Evolutionary conservation across 2,797 vertebrate genomes (phyloP).

Genomic region (Mionectes olivaceus): DNA sequence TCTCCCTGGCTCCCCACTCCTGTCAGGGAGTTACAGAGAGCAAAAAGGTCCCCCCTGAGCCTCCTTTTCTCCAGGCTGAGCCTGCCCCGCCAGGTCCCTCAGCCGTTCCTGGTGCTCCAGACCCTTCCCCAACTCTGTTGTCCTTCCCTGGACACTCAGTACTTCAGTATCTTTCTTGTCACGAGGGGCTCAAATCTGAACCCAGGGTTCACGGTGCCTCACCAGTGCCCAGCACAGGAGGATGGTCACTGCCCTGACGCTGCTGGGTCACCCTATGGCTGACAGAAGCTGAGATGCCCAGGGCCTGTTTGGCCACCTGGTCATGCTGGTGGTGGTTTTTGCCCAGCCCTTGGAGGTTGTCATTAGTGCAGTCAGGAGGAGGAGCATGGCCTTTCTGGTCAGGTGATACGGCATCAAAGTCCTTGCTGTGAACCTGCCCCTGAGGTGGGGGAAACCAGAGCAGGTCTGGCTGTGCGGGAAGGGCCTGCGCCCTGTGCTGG

Average conservation of each 20-base stretch:
- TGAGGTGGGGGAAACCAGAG: not conserved
- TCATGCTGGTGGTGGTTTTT: not conserved
- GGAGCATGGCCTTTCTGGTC: not conserved
- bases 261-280: not conserved
- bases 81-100: not conserved
- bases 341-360: not conserved
- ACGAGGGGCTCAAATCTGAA: not conserved
- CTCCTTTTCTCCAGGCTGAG: not conserved
- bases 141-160: not conserved
- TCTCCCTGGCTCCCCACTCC: not conserved
- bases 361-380: not conserved
- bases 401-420: rapidly evolving
- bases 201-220: not conserved
- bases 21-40: not conserved
- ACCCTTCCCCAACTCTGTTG: not conserved
- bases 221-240: not conserved
- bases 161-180: not conserved
- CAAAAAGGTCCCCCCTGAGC: not conserved
- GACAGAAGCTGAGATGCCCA: not conserved
- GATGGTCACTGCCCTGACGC: not conserved
- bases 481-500: rapidly evolving
- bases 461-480: rapidly evolving
- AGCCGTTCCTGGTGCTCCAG: not conserved
- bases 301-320: not conserved
- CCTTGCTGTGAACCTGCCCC: not conserved